Base-by-base conservation (phyloP, 2,888 invertebrate species). In the Rhagonycha lutea region DNA sequence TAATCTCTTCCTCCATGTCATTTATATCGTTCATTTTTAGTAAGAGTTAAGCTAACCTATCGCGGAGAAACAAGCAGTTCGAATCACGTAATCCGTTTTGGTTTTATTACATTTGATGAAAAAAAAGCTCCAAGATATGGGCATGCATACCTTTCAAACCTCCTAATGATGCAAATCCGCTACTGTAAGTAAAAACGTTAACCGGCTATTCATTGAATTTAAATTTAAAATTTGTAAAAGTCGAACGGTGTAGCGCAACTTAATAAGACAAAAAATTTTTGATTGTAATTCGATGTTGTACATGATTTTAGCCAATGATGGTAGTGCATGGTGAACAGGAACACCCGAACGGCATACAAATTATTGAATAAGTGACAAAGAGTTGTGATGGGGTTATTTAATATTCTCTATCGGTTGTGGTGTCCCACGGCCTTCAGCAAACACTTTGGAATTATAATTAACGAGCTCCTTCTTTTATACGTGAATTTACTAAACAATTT, bases 371-470 rank as follows among this genome's bases (percentile, higher is more conserved):
- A 76, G 69, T 70, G 73, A 76, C 73, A 70, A 74, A 71, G 71
- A 70, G 67, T 72, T 69, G 71, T 32, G n/a, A n/a, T n/a, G 60
- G 62, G 68, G 9, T 61, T 74, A 28, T 63, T 76, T 76, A 73
- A 76, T 61, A 76, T 76, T 76, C 76, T 68, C 61, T 32, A 14
- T 23, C 29, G 23, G 76, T 76, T 68, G 24, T 68, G 24, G 78
- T 78, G 79, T 82, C 82, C 81, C 82, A 82, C 82, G 82, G 81
- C 82, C 82, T 80, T 80, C 79, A 74, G 61, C 72, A 72, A 65
- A 79, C 75, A 62, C 77, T 75, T 74, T 71, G 76, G 81, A 82
- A 82, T 81, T 72, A 81, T 80, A 82, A 82, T 80, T 78, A 79
- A 72, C 78, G 68, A 62, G 65, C 72, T 76, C 72, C 47, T 14